Evolutionary conservation across 2,797 vertebrate species (phyloP), one percentile per base, ranked within the genome.

Genomic region (Denticeps clupeoides): DNA sequence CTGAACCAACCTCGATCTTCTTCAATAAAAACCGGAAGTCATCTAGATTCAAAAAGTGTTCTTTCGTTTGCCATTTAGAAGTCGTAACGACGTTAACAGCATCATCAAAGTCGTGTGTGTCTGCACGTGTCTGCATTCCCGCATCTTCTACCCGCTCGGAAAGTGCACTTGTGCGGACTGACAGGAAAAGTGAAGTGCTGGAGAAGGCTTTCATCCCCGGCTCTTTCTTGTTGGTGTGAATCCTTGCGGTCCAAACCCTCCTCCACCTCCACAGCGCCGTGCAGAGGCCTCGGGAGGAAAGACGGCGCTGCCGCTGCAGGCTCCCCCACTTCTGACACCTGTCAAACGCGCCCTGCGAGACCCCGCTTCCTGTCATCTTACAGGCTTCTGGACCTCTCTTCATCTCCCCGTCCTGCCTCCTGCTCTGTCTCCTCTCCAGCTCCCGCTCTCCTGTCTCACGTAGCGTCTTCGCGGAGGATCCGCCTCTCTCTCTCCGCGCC

Each of bases 261-360:
- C 70, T 79, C 79, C 81, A 75, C 76, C 72, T 69, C 71, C 69
- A 67, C 74, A 64, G 70, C 75, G 74, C 74, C 67, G 59, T 68
- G 60, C 56, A 50, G 26, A 65, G 69, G 80, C 78, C 81, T 83
- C 67, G 73, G 72, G 73, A 74, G 79, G 71, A 73, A 65, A 71
- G 76, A 80, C 76, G 43, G 49, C 73, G 75, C 80, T 82, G 78
- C 82, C 75, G 80, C 81, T 84, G 79, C 78, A 77, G 83, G 82
- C 83, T 83, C 74, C 81, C 81, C 77, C 69, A 82, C 81, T 84
- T 85, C 83, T 83, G 77, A 84, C 76, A 82, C 76, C 81, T 83
- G 82, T 84, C 82, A 83, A 81, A 83, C 79, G 75, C 76, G 73
- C 81, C 81, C 82, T 78, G 77, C 63, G 80, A 82, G 80, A 82